These are phyloP conservation scores for Coleophora deauratella DNA, from an alignment of 2,888 invertebrate genomes.

Conservation along the genomic window DNA sequence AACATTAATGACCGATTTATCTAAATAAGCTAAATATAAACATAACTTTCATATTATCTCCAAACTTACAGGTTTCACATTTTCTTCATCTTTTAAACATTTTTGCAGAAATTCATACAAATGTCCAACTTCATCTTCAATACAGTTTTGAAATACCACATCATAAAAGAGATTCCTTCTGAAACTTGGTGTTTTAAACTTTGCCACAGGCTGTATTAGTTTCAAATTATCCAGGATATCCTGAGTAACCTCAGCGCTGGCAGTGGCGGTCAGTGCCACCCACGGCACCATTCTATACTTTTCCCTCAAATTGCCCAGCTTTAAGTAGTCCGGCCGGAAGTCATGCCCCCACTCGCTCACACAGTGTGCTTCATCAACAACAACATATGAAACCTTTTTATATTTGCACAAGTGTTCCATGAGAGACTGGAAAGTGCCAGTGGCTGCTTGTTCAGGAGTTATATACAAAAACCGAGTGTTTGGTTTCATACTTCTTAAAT, in stretches of 20 bases:
- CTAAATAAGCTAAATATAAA: too few species aligned
- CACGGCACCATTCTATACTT: constrained; percentile 82
- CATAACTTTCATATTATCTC: neutral
- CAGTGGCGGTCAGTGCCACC: constrained; percentile 97
- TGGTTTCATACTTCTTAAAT: constrained; percentile 83
- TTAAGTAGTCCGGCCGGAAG: constrained; percentile 95
- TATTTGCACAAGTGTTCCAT: constrained; percentile 80
- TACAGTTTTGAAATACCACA: constrained; percentile 88
- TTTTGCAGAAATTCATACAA: constrained; percentile 82
- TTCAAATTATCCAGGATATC: constrained; percentile 87
- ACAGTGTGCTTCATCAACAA: constrained; percentile 98
- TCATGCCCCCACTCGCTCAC: constrained; percentile 99
- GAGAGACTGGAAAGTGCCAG: constrained; percentile 80
- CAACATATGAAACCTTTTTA: constrained; percentile 89
- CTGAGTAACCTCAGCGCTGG: constrained; percentile 83
- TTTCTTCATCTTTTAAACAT: constrained; percentile 76
- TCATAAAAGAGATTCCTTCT: constrained; percentile 96
- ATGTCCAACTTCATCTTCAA: constrained; percentile 87
- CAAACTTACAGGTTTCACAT: constrained; percentile 58
- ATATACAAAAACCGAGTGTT: constrained; percentile 91
- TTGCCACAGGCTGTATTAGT: constrained; percentile 77
- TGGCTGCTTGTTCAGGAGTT: constrained; percentile 96
- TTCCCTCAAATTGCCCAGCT: constrained; percentile 78
- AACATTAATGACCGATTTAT: too few species aligned
- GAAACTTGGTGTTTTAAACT: constrained; percentile 91